A percentile compares a stretch with the other conserved stretches of the same genome.
Evolutionary conservation across 2,113 vertebrate species (phyloP).

Genomic region (Chiloscyllium plagiosum): DNA sequence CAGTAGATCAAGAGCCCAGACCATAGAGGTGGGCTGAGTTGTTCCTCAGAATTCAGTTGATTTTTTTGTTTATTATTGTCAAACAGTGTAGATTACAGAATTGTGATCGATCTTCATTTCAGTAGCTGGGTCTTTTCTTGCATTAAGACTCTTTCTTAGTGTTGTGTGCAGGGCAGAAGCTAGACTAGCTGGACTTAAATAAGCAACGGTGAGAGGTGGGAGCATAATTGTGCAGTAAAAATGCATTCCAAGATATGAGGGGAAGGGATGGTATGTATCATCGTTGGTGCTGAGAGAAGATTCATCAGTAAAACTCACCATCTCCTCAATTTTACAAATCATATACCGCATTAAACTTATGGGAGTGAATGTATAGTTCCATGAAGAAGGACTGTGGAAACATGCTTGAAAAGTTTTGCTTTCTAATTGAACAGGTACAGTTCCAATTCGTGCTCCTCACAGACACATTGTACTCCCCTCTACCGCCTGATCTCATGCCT

Average conservation of each 20-base stretch:
- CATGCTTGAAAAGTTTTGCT: not conserved
- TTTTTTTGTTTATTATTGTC: no score
- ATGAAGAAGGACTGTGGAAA: not conserved
- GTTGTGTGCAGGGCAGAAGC: not conserved
- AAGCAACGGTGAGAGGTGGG: not conserved
- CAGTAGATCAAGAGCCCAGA: no score
- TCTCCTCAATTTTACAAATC: not conserved
- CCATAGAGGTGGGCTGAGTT: no score
- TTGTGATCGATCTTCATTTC: no score
- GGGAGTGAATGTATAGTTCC: not conserved
- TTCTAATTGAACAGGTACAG: conserved; percentile 70
- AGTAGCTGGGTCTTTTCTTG: no score
- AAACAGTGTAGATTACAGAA: no score
- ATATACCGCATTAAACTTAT: not conserved
- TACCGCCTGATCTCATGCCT: conserved; percentile 83
- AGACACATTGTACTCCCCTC: conserved; percentile 88
- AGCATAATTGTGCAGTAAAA: not conserved
- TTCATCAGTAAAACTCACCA: not conserved
- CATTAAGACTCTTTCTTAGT: no score
- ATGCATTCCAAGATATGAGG: not conserved
- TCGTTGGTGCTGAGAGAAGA: not conserved
- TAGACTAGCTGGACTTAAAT: not conserved
- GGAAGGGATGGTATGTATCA: not conserved
- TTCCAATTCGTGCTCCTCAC: conserved; percentile 97
- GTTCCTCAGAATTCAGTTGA: no score